Evolutionary conservation across 1,140 invertebrate species (phyloP), one percentile per base, ranked within the genome.

Genomic region (Cyrtorhinus lividipennis): DNA sequence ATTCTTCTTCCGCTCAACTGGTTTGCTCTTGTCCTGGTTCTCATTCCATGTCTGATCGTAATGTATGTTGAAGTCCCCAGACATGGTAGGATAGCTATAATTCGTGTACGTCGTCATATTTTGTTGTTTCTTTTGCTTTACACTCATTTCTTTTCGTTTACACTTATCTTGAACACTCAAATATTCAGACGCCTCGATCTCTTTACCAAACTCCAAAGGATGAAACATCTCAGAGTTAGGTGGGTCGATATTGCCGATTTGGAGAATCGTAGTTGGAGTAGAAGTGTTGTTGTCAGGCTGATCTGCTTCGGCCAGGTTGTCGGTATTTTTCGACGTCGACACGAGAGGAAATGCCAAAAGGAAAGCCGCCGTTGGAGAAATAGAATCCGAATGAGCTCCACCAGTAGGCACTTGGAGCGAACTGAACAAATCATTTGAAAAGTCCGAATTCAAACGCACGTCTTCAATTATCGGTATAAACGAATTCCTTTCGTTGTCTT

Each of bases 331-430:
- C 22, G 70, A 71, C 8, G 78, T 77, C 1, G 81, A 82, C 0
- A 87, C 85, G 13, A 87, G 72, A 1, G 86, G 86, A 68, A 88
- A 88, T 8, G 85, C 82, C 72, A 85, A 79, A 20, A 88, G 72
- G 71, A 87, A 87, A 8, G 86, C 86, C 24, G 84, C 86, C 10
- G 85, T 88, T 12, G 86, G 85, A 20, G 86, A 88, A 66, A 85
- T 84, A 10, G 81, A 83, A 68, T 82, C 80, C 0, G 80, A 76
- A 72, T 83, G 80, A 66, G 82, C 79, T 38, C 78, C 78, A 63
- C 78, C 80, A 0, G 78, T 74, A 20, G 80, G 78, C 20, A 82
- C 81, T 70, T 82, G 80, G 59, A 83, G 73, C 5, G 81, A 81
- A 0, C 84, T 83, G 71, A 87, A 81, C 66, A 87, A 80, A 69